phyloP scores from a whole-genome alignment of 2,888 invertebrate species.

The Lepidochrysops patricia region DNA sequence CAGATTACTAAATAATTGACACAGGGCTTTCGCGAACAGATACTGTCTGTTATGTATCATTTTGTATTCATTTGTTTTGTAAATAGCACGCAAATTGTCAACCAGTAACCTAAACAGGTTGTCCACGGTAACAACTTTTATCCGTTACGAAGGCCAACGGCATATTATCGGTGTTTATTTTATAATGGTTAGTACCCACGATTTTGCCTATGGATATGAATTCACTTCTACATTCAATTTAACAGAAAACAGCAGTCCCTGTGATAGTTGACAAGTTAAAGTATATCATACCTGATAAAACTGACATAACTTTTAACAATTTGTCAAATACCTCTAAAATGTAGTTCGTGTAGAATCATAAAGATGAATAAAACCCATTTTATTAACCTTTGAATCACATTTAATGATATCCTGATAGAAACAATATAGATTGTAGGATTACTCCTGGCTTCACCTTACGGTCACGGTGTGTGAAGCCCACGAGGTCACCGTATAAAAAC shows the following conservation, averaged over 20 bases:
- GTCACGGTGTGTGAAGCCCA: neutral
- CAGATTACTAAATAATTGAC: neutral
- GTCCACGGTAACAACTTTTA: constrained; percentile 28
- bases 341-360: no score
- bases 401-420: neutral
- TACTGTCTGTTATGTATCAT: constrained; percentile 4
- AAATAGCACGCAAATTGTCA: constrained; percentile 22
- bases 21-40: neutral
- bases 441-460: neutral
- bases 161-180: constrained; percentile 14
- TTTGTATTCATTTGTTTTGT: constrained; percentile 22
- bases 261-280: neutral
- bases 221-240: neutral
- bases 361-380: no score
- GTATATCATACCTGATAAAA: no score
- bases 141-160: constrained; percentile 28
- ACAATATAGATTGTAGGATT: neutral
- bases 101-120: constrained; percentile 18
- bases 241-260: neutral
- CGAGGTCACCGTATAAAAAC: neutral
- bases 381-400: neutral
- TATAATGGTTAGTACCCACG: constrained; percentile 9
- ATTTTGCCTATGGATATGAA: constrained; percentile 4
- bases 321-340: no score
- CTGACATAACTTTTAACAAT: no score